Evolutionary conservation across 1,140 invertebrate species (phyloP).

Genomic region (honey bee (Apis mellifera)): Amel_HAv3.1 CM009935.2:7014501-7015000

Average conservation of each 20-base stretch:
- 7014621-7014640: background rate
- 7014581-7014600: slow-evolving; percentile 32
- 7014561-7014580: slow-evolving; percentile 34
- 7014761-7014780: background rate
- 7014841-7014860: background rate
- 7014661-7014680: background rate
- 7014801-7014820: background rate
- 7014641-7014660: background rate
- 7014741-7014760: background rate
- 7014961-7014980: slow-evolving; percentile 34
- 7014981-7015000: slow-evolving; percentile 33
- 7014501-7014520: slow-evolving; percentile 3
- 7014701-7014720: background rate
- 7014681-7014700: background rate
- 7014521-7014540: slow-evolving; percentile 33
- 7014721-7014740: background rate
- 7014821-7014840: too few species aligned
- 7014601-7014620: background rate
- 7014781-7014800: too few species aligned
- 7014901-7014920: background rate
- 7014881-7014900: too few species aligned
- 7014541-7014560: slow-evolving; percentile 57
- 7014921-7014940: background rate
- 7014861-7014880: background rate
- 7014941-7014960: background rate